These are phyloP conservation scores for Aurelia aurita complex sp. Pacific DNA, from an alignment of 30 jellyfish, hydroid and myxozoan species.

Conservation along the genomic window DNA sequence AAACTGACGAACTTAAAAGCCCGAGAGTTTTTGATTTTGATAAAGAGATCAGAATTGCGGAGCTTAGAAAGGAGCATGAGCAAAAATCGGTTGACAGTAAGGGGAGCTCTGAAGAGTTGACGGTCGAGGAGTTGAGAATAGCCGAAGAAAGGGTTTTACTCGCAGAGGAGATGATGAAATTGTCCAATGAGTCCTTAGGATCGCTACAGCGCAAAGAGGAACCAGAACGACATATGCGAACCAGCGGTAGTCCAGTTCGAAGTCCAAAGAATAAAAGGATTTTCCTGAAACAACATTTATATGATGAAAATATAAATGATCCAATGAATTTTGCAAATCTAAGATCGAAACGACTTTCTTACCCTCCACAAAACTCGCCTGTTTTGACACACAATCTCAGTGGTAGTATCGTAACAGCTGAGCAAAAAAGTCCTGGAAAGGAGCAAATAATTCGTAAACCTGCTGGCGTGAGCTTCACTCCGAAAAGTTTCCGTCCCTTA, in stretches of 20 bases:
- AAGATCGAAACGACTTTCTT: constrained; percentile 24
- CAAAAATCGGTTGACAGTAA: not conserved
- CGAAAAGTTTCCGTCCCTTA: not conserved
- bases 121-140: constrained; percentile 52
- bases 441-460: not conserved
- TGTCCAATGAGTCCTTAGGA: not conserved
- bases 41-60: constrained; percentile 66
- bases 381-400: not conserved
- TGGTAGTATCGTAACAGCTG: not conserved
- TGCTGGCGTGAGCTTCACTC: not conserved
- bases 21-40: constrained; percentile 49
- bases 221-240: not conserved
- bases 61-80: constrained; percentile 60
- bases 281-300: constrained; percentile 29
- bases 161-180: constrained; percentile 25
- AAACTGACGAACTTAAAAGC: not conserved
- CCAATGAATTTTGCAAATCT: not conserved
- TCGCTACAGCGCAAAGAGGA: not conserved
- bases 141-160: constrained; percentile 59
- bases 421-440: not conserved
- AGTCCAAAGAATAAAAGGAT: constrained; percentile 24
- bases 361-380: constrained; percentile 39
- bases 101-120: constrained; percentile 5
- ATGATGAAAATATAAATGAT: not conserved
- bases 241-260: not conserved